Conservation (phyloP, 2,888 invertebrate genomes). For the Xestobium rufovillosum region DNA sequence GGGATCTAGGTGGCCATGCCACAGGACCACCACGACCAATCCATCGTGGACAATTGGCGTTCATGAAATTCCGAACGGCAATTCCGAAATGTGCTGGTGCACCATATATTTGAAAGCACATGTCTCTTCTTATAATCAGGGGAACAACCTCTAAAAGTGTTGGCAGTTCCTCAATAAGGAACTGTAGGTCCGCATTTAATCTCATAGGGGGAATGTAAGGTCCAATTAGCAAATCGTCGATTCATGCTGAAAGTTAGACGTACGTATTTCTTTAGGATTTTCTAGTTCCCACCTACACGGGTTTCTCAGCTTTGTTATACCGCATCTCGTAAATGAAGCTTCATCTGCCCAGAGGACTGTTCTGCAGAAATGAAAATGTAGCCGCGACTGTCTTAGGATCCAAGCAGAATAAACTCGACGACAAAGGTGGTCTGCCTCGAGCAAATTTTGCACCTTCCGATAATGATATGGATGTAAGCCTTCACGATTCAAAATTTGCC, state of each 20-base stretch:
- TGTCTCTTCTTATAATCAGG: slow-evolving; percentile 4
- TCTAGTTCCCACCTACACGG: too few relatives aligned
- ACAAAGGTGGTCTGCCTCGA: slow-evolving; percentile 1
- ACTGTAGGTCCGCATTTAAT: slow-evolving; percentile 7
- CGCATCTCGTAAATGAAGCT: slow-evolving; percentile 11
- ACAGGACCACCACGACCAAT: slow-evolving; percentile 1
- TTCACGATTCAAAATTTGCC: slow-evolving; percentile 13
- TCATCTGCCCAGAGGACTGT: slow-evolving; percentile 9
- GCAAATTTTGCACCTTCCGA: slow-evolving; percentile 5
- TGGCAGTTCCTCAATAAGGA: slow-evolving; percentile 4
- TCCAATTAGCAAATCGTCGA: slow-evolving; percentile 6
- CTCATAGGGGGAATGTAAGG: slow-evolving; percentile 4
- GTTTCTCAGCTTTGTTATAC: too few relatives aligned
- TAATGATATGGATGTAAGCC: slow-evolving; percentile 12
- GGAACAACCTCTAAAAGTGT: slow-evolving; percentile 5
- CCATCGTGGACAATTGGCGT: too few relatives aligned
- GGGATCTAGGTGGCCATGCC: slow-evolving; percentile 5
- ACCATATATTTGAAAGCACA: slow-evolving; percentile 5
- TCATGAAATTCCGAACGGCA: too few relatives aligned
- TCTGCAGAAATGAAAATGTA: slow-evolving; percentile 11
- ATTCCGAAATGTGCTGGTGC: slow-evolving; percentile 4
- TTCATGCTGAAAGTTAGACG: slow-evolving; percentile 5
- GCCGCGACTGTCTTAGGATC: slow-evolving; percentile 11
- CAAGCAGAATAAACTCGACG: slow-evolving; percentile 12
- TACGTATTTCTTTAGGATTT: slow-evolving; percentile 6